These are phyloP conservation scores for Podarcis cretensis DNA, from an alignment of 2,113 vertebrate species.

Conservation along the genomic window DNA sequence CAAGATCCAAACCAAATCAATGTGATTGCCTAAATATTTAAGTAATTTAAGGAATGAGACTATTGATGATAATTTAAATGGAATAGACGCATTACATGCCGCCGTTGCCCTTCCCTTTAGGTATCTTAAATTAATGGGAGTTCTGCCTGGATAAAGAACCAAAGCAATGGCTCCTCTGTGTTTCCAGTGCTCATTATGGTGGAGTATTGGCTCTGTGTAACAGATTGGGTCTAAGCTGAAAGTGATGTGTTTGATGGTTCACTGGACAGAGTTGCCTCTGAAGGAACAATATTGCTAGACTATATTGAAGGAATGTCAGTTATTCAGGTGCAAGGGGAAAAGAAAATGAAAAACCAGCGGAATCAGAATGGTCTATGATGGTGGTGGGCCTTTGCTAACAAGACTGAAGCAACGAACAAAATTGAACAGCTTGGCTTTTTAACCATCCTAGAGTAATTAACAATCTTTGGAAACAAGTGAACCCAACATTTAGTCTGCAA, in stretches of 20 bases:
- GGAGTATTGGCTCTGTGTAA: background rate
- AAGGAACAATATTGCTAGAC: background rate
- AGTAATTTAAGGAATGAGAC: conserved; percentile 20
- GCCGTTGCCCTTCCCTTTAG: background rate
- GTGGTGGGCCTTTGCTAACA: background rate
- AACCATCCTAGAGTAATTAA: background rate
- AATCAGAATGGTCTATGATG: background rate
- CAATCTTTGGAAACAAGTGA: background rate
- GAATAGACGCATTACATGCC: background rate
- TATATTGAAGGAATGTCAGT: background rate
- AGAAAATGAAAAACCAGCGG: background rate
- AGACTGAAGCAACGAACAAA: background rate
- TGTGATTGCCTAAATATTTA: conserved; percentile 19
- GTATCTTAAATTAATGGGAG: conserved; percentile 9
- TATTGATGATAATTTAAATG: conserved; percentile 3
- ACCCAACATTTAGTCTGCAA: background rate
- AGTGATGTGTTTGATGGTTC: conserved; percentile 1
- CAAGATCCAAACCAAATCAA: conserved; percentile 3
- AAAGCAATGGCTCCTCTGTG: background rate
- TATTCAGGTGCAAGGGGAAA: background rate
- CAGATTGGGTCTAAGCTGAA: background rate
- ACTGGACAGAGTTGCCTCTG: background rate
- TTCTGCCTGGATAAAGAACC: conserved; percentile 6
- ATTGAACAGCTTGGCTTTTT: background rate
- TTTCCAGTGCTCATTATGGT: background rate